Percentiles rank a stretch among this genome's conserved stretches.
These are phyloP conservation scores for Eupithecia vulgata DNA, from an alignment of 2,888 invertebrate species.

Conservation along the genomic window DNA sequence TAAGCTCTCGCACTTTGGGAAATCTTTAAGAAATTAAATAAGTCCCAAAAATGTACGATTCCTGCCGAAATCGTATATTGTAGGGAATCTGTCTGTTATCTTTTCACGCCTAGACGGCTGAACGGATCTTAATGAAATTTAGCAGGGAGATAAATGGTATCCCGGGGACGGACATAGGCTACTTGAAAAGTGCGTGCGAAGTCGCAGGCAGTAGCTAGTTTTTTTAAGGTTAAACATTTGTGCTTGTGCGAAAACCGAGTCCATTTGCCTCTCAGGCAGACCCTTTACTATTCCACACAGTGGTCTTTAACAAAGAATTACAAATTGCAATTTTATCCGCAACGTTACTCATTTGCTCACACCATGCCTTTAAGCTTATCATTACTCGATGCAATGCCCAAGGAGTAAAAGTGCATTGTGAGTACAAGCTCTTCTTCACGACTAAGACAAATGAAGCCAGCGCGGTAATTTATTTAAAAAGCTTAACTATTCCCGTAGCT, in stretches of 20 bases:
- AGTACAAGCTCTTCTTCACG: slow-evolving; percentile 49
- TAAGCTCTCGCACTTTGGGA: too few relatives aligned
- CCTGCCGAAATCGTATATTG: too few relatives aligned
- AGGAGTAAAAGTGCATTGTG: slow-evolving; percentile 54
- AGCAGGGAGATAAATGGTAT: too few relatives aligned
- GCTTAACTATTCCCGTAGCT: slow-evolving; percentile 32
- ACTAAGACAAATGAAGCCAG: slow-evolving; percentile 51
- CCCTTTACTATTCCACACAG: not conserved
- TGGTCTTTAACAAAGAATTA: slow-evolving; percentile 15
- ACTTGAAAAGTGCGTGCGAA: too few relatives aligned
- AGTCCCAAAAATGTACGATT: too few relatives aligned
- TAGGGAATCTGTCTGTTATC: too few relatives aligned
- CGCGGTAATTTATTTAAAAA: slow-evolving; percentile 39
- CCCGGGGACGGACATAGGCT: too few relatives aligned
- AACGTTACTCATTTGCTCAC: slow-evolving; percentile 54
- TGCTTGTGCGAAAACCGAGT: not conserved
- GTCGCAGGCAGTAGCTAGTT: too few relatives aligned
- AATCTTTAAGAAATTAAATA: too few relatives aligned
- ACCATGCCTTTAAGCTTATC: slow-evolving; percentile 37
- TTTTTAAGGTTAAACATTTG: too few relatives aligned
- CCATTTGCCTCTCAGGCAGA: not conserved
- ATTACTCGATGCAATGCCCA: slow-evolving; percentile 51
- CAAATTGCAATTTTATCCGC: slow-evolving; percentile 44
- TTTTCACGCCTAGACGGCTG: too few relatives aligned
- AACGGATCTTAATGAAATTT: too few relatives aligned